These are phyloP conservation scores for Cryptosula pallasiana DNA, from an alignment of 2,888 invertebrate species.

Conservation along the genomic window DNA sequence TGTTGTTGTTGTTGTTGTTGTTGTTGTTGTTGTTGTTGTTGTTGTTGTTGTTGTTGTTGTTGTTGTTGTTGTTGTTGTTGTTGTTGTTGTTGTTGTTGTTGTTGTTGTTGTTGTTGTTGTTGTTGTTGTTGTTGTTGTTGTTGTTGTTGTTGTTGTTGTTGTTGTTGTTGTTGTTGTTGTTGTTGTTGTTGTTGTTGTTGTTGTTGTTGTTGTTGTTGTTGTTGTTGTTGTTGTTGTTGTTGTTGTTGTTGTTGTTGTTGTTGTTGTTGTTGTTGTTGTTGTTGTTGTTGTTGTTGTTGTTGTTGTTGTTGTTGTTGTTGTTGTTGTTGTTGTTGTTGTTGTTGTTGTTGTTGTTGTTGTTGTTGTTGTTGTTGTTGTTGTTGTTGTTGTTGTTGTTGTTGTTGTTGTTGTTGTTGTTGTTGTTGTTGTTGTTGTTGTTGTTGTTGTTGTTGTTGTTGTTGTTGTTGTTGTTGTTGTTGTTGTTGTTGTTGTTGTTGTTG, in stretches of 20 bases:
- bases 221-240: background rate
- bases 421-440: conserved; percentile 16
- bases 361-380: conserved; percentile 24
- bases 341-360: conserved; percentile 25
- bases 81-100: no score
- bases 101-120: no score
- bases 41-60: no score
- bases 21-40: no score
- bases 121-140: no score
- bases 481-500: conserved; percentile 13
- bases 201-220: conserved; percentile 8
- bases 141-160: background rate
- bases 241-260: background rate
- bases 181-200: background rate
- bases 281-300: background rate
- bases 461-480: conserved; percentile 24
- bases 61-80: no score
- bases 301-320: conserved; percentile 9
- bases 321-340: conserved; percentile 25
- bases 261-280: conserved; percentile 18
- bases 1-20: no score
- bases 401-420: conserved; percentile 24
- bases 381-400: conserved; percentile 24
- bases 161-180: background rate
- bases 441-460: conserved; percentile 25